Evolutionary conservation across 1,140 invertebrate genomes (phyloP).

Genomic region (Harlomillsia oculata): DNA sequence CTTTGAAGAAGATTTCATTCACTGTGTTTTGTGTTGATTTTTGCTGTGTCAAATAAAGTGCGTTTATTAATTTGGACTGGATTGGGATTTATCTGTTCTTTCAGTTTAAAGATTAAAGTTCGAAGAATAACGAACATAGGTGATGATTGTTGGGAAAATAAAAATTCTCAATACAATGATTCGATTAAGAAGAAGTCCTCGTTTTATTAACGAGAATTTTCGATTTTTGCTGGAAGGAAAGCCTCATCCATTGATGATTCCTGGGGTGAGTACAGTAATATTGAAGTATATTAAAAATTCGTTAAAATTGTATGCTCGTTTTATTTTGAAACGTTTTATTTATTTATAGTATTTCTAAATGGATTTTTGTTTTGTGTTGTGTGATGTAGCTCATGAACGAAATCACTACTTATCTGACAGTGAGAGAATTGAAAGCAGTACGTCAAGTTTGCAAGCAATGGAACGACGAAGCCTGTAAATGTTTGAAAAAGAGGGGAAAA

Average conservation of each 20-base stretch:
- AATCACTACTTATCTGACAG: conserved; percentile 9
- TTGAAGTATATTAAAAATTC: too few species aligned
- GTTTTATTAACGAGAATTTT: conserved; percentile 13
- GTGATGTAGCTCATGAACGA: conserved; percentile 11
- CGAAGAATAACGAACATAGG: too few species aligned
- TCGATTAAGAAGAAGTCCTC: conserved; percentile 6
- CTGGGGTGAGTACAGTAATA: conserved; percentile 9
- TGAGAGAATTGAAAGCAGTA: conserved; percentile 12
- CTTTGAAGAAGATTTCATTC: too few species aligned
- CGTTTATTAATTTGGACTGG: too few species aligned
- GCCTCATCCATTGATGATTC: conserved; percentile 21
- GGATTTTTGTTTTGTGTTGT: neutral
- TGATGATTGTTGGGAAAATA: too few species aligned
- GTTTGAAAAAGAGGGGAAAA: conserved; percentile 7
- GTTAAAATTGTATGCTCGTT: too few species aligned
- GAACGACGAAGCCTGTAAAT: conserved; percentile 12
- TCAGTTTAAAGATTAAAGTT: too few species aligned
- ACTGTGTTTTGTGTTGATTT: too few species aligned
- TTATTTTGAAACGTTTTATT: too few species aligned
- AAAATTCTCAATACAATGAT: too few species aligned
- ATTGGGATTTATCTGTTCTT: too few species aligned
- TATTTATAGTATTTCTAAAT: neutral
- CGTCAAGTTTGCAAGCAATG: conserved; percentile 17
- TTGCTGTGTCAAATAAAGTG: too few species aligned
- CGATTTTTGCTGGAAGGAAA: conserved; percentile 20